These are phyloP conservation scores for Syrrhaptes paradoxus DNA, from an alignment of 2,113 vertebrate species.

Conservation along the genomic window DNA sequence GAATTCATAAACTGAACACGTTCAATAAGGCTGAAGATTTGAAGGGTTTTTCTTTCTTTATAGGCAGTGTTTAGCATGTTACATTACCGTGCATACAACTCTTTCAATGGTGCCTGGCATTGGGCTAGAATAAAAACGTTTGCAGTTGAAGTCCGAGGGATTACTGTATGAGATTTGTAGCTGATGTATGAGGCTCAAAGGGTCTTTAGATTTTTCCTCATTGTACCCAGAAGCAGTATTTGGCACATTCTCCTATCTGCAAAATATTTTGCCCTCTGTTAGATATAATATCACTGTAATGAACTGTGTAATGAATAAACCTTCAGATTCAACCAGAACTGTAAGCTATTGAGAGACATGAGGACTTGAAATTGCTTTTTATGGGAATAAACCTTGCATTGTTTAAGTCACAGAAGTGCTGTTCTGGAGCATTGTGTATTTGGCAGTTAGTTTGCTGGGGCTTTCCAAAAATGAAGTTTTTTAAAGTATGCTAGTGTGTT, in stretches of 20 bases:
- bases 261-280: neutral
- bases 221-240: neutral
- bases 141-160: neutral
- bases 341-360: neutral
- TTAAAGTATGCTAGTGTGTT: neutral
- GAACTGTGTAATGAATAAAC: neutral
- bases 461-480: neutral
- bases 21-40: neutral
- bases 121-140: neutral
- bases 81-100: neutral
- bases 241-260: neutral
- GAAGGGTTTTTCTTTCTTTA: neutral
- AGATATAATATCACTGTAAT: neutral
- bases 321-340: neutral
- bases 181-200: neutral
- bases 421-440: neutral
- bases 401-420: neutral
- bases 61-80: neutral
- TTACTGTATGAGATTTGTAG: neutral
- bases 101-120: neutral
- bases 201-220: neutral
- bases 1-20: neutral
- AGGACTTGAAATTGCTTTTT: neutral
- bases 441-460: neutral
- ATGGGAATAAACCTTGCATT: neutral